Base-by-base conservation (phyloP, 2,888 invertebrate species). In the Neoaliturus tenellus region DNA sequence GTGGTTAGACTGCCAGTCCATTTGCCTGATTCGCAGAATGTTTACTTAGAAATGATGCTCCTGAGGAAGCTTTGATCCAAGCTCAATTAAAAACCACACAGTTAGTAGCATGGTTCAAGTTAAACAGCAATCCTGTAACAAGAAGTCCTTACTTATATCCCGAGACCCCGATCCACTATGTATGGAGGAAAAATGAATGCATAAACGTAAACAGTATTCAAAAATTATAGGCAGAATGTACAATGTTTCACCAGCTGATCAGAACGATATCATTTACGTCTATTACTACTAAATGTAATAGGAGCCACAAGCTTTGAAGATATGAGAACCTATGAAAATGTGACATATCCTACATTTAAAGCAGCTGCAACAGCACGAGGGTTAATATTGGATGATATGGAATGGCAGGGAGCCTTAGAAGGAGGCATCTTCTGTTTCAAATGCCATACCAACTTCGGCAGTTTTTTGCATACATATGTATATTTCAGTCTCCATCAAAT, bases 361-460 rank as follows among this genome's bases (percentile, higher is more conserved):
- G 86, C 86, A 35, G 87, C 89, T 39, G 89, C 88, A 35, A 73
- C 86, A 51, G 86, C 86, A 33, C 85, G 87, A 44, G 86, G 88
- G 35, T 80, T 91, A 5, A 83, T 90, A 2, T 88, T 88, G 81
- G 88, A 90, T 84, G 89, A 89, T 71, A 44, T 78, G 23, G 88
- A 89, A 83, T 80, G 89, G 88, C 88, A 80, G 17, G 31, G 44
- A 8, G 71, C 85, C 5, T 51, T 90, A 58, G 28, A 84, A 4
- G 89, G n/a, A 90, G 81, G 88, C 88, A 1, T 83, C 62, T 1
- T 20, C 48, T 6, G n/a, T 83, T 82, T 33, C 84, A 88, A 86
- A 87, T 89, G 88, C 87, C 88, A 5, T 67, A 58, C 44, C 84
- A 86, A 84, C 84, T 91, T 62, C 85, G 90, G 75, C 73, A 86